These are phyloP conservation scores for Nerophis lumbriciformis DNA, from an alignment of 2,113 vertebrate species.

Conservation along the genomic window DNA sequence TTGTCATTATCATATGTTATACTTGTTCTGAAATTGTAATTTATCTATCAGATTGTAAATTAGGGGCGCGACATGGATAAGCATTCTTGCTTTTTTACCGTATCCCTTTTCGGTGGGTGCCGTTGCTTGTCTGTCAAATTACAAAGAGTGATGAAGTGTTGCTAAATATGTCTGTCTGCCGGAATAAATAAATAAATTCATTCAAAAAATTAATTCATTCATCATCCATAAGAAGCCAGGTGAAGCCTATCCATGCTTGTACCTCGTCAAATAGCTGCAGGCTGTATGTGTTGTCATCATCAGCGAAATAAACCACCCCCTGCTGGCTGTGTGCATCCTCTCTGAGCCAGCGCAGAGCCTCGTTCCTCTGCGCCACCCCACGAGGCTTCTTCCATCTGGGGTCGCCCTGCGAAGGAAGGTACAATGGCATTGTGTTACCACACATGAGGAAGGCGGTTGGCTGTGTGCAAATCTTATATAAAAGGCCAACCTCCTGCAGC, in stretches of 20 bases:
- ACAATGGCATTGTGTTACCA: neutral
- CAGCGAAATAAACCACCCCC: constrained; percentile 79
- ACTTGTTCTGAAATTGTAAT: no score
- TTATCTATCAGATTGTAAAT: no score
- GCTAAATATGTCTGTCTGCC: no score
- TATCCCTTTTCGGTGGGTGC: no score
- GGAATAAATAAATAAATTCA: no score
- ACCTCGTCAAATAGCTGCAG: constrained; percentile 79
- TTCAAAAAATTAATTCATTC: no score
- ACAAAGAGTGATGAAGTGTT: no score
- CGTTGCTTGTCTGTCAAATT: no score
- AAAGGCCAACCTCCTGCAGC: constrained; percentile 61
- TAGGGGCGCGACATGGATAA: no score
- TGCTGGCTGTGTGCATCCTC: constrained; percentile 61
- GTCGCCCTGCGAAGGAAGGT: constrained; percentile 52
- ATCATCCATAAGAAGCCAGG: neutral
- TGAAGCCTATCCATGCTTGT: neutral
- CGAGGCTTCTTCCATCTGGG: constrained; percentile 80
- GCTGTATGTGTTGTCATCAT: constrained; percentile 82
- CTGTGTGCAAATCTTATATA: neutral
- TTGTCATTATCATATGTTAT: no score
- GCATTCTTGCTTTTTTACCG: no score
- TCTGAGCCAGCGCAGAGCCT: constrained; percentile 75
- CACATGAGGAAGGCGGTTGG: neutral
- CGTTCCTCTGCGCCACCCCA: constrained; percentile 78